Base-by-base conservation (phyloP, 2,888 invertebrate genomes). In the Zeuzera pyrina region DNA sequence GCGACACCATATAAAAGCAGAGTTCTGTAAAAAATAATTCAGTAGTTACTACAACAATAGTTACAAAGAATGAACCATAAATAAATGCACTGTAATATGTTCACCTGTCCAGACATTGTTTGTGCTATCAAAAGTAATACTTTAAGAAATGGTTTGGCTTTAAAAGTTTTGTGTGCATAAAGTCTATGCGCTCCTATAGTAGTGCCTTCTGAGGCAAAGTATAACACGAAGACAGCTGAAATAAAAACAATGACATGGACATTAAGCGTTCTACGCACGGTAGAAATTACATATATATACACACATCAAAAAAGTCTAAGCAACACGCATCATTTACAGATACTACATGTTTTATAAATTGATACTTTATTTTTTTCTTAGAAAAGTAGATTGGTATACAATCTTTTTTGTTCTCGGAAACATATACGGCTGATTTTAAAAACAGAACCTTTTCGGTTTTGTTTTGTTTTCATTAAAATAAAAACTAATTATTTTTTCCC, bases 141-240 rank as follows among this genome's bases (percentile, higher is more conserved):
- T 46, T 87, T 81, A 1, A 92, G 65, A 0, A 87, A 77, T 10
- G 87, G 73, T 15, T 70, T 86, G 0, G 92, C 93, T 68, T 93
- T 93, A 70, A 91, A 95, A 1, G 91, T 74, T 46, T 87, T 87
- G 64, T 95, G 95, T 1, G 93, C 85, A 81, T 89, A 95, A 1
- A 91, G 72, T 39, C 95, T 77, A 59, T 95, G 95, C 0, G 92
- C 91, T 8, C 94, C 94, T 30, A 92, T 89, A 3, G 93, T 93
- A 1, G 93, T 86, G 7, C 93, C 92, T 58, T 86, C 76, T 4
- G 84, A 68, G 15, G 72, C 58, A 1, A 57, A 40, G 8, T 62
- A 38, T 3, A 48, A 42, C 3, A 70, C 12, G 5, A 58, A 23
- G 1, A 49, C 7, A 31, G 47, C 73, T 69, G 49, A 38, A 57